A percentile compares a stretch with the other conserved stretches of the same genome.
These are phyloP conservation scores for Bufotes viridis DNA, from an alignment of 2,797 vertebrate species.

Conservation along the genomic window DNA sequence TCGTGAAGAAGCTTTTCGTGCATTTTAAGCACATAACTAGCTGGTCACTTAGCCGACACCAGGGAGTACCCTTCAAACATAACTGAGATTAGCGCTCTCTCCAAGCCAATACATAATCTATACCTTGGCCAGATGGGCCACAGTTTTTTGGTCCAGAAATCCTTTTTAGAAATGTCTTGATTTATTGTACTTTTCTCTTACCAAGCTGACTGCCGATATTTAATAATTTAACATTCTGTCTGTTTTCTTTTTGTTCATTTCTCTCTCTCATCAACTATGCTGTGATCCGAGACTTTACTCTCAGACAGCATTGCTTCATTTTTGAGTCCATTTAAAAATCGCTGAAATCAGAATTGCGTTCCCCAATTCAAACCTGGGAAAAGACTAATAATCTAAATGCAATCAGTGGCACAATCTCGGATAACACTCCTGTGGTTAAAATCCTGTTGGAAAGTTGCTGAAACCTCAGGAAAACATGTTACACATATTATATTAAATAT, in stretches of 20 bases:
- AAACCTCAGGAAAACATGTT: not conserved
- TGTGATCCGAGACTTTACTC: constrained; percentile 7
- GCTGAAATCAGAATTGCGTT: not conserved
- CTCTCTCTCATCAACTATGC: constrained; percentile 12
- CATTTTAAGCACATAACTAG: not conserved
- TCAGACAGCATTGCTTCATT: not conserved
- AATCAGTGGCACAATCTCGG: not conserved
- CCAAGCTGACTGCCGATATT: not conserved
- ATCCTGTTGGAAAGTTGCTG: not conserved
- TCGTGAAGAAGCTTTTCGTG: not conserved
- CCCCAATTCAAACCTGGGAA: not conserved
- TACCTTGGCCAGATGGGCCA: no score
- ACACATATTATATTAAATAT: not conserved
- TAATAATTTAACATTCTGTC: constrained; percentile 19
- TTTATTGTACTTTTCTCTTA: not conserved
- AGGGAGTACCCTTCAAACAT: not conserved
- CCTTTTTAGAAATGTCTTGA: not conserved
- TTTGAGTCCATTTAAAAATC: not conserved
- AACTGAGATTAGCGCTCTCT: not conserved
- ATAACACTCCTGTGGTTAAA: not conserved
- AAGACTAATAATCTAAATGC: not conserved
- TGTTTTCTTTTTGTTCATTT: not conserved
- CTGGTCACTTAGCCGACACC: not conserved
- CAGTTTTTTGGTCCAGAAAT: not conserved
- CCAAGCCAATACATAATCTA: not conserved